Base-by-base conservation (phyloP, 2,888 invertebrate species). In the Hypomecis atomaria region DNA sequence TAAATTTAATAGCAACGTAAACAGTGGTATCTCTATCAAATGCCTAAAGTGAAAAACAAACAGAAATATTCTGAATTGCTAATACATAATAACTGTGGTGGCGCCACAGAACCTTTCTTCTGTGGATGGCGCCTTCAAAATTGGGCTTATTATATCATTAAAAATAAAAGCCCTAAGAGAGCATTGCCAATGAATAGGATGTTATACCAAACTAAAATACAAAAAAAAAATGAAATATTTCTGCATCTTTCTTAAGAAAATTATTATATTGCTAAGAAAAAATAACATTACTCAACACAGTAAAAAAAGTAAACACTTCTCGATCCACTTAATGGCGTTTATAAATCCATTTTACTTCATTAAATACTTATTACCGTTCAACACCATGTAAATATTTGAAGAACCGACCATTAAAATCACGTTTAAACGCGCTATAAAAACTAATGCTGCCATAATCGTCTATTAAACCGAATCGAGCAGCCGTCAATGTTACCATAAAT, bases 401-500 rank as follows among this genome's bases (percentile, higher is more conserved):
- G 78, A 85, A 79, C 77, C 66, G 76, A 75, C 82, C 82, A 87
- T 86, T 87, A 87, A 84, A 85, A 84, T 84, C 84, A 84, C 83
- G 79, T 85, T 87, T 83, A 83, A 80, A 84, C 80, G 79, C 79
- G 78, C 80, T 85, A 85, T 87, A 87, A 88, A 88, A 86, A 83
- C 81, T 86, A 87, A 87, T 85, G 81, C 78, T 81, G 79, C 81
- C 83, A 82, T 87, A 88, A 87, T 85, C 79, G 84, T 73, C 81
- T 79, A 84, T 83, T 81, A 84, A 72, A 83, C 83, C 85, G 83
- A 87, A 87, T 87, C 86, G 79, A 84, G 83, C 76, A 78, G 77
- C 72, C 83, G 79, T 86, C 87, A 85, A 81, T 82, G 78, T 77
- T 78, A 75, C 79, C 81, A 79, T 86, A 86, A 87, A 89, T 87